Conservation (phyloP, 2,113 vertebrate genomes). For the Gnathonemus echidnorhynchus region DNA sequence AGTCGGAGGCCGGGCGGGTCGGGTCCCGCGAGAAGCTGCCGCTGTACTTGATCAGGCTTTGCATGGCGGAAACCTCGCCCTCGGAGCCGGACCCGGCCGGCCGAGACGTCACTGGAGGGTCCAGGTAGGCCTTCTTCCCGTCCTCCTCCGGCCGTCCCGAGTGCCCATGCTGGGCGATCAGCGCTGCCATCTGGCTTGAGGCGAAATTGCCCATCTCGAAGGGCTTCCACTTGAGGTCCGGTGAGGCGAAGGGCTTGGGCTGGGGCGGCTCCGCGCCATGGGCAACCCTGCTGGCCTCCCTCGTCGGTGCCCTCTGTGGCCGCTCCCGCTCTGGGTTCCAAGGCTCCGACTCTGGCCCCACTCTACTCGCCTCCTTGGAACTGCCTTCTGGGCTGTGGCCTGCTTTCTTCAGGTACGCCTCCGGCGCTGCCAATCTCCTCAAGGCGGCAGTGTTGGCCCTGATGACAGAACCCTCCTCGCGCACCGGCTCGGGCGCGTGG, state of each 20-base stretch:
- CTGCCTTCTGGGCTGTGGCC: slow-evolving; percentile 68
- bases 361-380: slow-evolving; percentile 71
- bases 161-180: slow-evolving; percentile 83
- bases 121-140: slow-evolving; percentile 76
- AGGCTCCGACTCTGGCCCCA: slow-evolving; percentile 62
- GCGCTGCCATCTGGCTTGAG: slow-evolving; percentile 83
- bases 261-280: slow-evolving; percentile 51
- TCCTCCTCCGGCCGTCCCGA: slow-evolving; percentile 72
- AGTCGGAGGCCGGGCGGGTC: slow-evolving; percentile 62
- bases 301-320: slow-evolving; percentile 33
- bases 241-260: slow-evolving; percentile 37
- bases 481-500: slow-evolving; percentile 60
- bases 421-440: slow-evolving; percentile 62
- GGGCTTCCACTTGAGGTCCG: slow-evolving; percentile 83
- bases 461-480: slow-evolving; percentile 85
- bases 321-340: slow-evolving; percentile 60
- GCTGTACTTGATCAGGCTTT: slow-evolving; percentile 94
- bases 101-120: slow-evolving; percentile 59
- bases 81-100: slow-evolving; percentile 43
- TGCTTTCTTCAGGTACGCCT: slow-evolving; percentile 55
- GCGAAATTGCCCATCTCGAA: slow-evolving; percentile 85
- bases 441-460: slow-evolving; percentile 69
- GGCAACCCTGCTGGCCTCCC: slow-evolving; percentile 52
- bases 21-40: slow-evolving; percentile 81
- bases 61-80: slow-evolving; percentile 87